Evolutionary conservation across 2,797 vertebrate genomes (phyloP), one percentile per base, ranked within the genome.

Genomic region (Sciurus carolinensis): DNA sequence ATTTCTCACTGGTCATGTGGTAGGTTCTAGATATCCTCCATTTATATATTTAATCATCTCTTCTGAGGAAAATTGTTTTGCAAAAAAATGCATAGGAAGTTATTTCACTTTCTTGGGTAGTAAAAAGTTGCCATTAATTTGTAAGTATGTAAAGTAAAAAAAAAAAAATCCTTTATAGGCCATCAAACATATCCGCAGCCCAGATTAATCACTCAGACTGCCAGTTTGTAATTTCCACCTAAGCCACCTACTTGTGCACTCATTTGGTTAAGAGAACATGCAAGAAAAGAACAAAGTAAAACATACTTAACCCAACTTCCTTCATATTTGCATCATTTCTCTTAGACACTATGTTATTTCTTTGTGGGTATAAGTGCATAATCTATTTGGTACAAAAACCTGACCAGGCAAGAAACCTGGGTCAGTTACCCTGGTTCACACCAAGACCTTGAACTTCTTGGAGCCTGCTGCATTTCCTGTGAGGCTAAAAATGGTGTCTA

Each of bases 381-480:
- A 75, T 59, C 15, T 82, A 59, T 75, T 94, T 91, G 22, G 6
- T 87, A 90, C 28, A 92, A 90, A 85, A 81, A 95, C 22, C 44
- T 95, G 20, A 39, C 39, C 39, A 39, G 39, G 24, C 87, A 90
- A 91, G 87, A 95, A 97, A 75, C 36, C 11, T 90, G 14, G 28
- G 22, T 77, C 66, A 91, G 18, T 94, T 96, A 83, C 59, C 66
- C 54, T 57, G 90, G 24, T 85, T 95, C 71, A 97, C 22, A 83
- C 39, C 54, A 77, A 81, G 24, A 91, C 18, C 18, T 73, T 95
- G 62, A 96, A 87, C 30, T 54, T 97, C 54, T 93, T 28, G 18
- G n/a, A 97, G 69, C 5, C 33, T 64, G 17, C 81, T 54, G 18
- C 67, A 73, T 94, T 95, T 97, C 85, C 95, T 97, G 72, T 95